Percentiles rank a stretch among this genome's conserved stretches.
Conservation (phyloP, 2,113 vertebrate species). For the Muscicapa adusta region DNA sequence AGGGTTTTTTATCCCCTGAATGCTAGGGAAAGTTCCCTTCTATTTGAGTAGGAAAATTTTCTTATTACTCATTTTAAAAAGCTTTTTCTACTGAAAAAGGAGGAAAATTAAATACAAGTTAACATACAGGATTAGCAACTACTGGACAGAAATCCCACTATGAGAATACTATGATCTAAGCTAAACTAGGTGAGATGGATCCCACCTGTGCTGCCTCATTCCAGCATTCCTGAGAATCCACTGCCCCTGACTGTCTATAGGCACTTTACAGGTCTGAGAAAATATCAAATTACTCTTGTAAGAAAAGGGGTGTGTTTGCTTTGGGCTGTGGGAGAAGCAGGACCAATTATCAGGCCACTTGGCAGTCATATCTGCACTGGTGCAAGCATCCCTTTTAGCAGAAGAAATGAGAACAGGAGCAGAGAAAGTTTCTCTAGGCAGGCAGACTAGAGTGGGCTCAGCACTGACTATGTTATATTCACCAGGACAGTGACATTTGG, state of each 20-base stretch:
- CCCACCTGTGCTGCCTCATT: background rate
- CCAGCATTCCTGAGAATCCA: background rate
- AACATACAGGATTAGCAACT: background rate
- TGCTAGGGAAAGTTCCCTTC: background rate
- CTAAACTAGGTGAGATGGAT: background rate
- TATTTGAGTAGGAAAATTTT: background rate
- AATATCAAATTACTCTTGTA: background rate
- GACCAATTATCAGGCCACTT: background rate
- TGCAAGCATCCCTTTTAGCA: background rate
- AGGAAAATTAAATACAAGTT: background rate
- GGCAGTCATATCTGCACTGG: background rate
- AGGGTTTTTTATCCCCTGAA: background rate
- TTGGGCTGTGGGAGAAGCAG: background rate
- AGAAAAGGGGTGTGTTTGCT: fast-evolving
- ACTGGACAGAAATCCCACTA: background rate
- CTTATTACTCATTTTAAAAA: background rate
- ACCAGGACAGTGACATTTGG: background rate
- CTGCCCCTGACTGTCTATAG: background rate
- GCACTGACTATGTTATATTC: background rate
- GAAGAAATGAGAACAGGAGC: background rate
- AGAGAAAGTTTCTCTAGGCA: background rate
- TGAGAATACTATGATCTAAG: background rate
- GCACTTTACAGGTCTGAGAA: background rate
- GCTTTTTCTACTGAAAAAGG: background rate
- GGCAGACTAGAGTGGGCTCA: background rate